phyloP scores from a whole-genome alignment of 2,113 vertebrate genomes.

The Reinhardtius hippoglossoides region DNA sequence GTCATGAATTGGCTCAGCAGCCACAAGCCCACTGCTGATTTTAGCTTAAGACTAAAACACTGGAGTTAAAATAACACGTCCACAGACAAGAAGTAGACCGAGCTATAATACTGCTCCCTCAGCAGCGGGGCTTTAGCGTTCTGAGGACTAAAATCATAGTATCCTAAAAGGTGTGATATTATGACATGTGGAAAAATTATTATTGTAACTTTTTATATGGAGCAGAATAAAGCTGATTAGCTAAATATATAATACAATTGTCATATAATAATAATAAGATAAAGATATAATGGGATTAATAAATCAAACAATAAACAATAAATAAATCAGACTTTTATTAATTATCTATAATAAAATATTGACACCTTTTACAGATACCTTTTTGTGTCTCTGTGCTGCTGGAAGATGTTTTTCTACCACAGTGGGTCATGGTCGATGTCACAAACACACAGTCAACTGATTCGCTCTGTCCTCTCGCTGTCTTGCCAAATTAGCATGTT shows the following conservation, averaged over 20 bases:
- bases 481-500: too few species aligned
- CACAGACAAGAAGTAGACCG: conserved; percentile 60
- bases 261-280: too few species aligned
- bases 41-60: conserved; percentile 70
- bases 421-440: too few species aligned
- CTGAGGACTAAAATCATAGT: background rate
- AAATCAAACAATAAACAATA: too few species aligned
- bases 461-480: too few species aligned
- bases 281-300: too few species aligned
- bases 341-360: too few species aligned
- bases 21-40: conserved; percentile 70
- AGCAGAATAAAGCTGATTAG: background rate
- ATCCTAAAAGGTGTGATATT: conserved; percentile 5
- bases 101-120: conserved; percentile 37
- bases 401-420: too few species aligned
- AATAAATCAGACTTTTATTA: too few species aligned
- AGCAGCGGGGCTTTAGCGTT: conserved; percentile 25
- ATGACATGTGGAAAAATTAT: background rate
- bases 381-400: too few species aligned
- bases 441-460: too few species aligned
- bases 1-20: conserved; percentile 70
- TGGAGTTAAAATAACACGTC: conserved; percentile 63
- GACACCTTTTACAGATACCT: background rate
- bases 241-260: too few species aligned
- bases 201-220: background rate